Evolutionary conservation across 2,113 vertebrate species (phyloP), one percentile per base, ranked within the genome.

Genomic region (Podocnemis expansa): DNA sequence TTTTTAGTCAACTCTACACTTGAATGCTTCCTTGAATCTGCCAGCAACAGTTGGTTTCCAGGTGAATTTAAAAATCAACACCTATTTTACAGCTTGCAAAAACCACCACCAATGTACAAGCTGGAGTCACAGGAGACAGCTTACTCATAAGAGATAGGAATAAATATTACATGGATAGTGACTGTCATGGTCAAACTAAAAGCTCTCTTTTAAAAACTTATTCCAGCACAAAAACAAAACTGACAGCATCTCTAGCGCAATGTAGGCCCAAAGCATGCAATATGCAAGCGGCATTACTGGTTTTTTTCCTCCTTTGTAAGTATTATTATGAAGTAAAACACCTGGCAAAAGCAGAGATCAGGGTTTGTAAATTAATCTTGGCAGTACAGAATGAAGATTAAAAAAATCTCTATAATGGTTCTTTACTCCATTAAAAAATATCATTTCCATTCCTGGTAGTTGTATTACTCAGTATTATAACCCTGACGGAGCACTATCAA

Each of bases 1-100:
- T 90, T 94, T 52, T 94, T 51, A 60, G 78, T 91, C 93, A 90
- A 3, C 91, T 97, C 95, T 94, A 25, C 78, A 49, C 31, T 89
- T 87, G 79, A 93, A 21, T 45, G 51, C 52, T 29, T 93, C 58
- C n/a, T 55, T 84, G 60, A 89, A 80, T 84, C 55, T 75, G 79
- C 45, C 41, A 56, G 78, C 58, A 95, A 94, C 93, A 84, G 90
- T 90, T 86, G 94, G 85, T 78, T 94, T 93, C 81, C 43, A 58
- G 88, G 90, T 11, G 45, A 85, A 86, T 87, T 94, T 87, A 82
- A 96, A 75, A 85, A 90, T 58, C 9, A 12, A 45, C 73, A 87
- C 75, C 89, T 96, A n/a, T 70, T 90, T 90, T 58, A 60, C 54
- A 84, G 55, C 55, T 95, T 95, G 86, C 38, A 47, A 47, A 47